These are phyloP conservation scores for Pseudocheirus occidentalis DNA, from an alignment of 2,797 vertebrate genomes.

Conservation along the genomic window DNA sequence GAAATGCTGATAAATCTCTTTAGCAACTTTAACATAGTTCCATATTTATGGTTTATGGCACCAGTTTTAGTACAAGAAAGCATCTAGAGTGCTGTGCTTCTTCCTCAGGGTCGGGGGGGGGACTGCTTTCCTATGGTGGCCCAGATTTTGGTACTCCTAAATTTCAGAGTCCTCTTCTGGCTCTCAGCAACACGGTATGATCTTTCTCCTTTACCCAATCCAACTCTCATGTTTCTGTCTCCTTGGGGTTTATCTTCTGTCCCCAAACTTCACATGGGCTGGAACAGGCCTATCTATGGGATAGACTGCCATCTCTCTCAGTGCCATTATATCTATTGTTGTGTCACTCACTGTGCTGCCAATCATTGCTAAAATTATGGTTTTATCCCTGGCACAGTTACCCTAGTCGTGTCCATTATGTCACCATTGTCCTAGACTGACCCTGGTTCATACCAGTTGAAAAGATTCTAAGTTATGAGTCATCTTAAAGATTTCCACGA, in stretches of 20 bases:
- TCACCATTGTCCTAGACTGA: neutral
- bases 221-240: neutral
- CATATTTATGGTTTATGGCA: neutral
- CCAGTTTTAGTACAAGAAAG: neutral
- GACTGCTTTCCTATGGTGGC: neutral
- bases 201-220: neutral
- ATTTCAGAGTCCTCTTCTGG: neutral
- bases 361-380: neutral
- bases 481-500: neutral
- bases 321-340: neutral
- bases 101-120: neutral
- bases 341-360: neutral
- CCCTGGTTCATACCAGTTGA: neutral
- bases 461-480: neutral
- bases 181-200: neutral
- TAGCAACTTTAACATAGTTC: neutral
- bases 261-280: neutral
- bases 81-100: neutral
- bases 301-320: neutral
- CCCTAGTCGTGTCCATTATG: neutral
- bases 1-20: neutral
- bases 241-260: neutral
- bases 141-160: neutral
- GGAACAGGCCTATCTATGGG: neutral
- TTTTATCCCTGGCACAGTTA: neutral